A percentile compares a stretch with the other conserved stretches of the same genome.
phyloP scores from a whole-genome alignment of 1,140 invertebrate genomes.

The Dreissena rostriformis region DNA sequence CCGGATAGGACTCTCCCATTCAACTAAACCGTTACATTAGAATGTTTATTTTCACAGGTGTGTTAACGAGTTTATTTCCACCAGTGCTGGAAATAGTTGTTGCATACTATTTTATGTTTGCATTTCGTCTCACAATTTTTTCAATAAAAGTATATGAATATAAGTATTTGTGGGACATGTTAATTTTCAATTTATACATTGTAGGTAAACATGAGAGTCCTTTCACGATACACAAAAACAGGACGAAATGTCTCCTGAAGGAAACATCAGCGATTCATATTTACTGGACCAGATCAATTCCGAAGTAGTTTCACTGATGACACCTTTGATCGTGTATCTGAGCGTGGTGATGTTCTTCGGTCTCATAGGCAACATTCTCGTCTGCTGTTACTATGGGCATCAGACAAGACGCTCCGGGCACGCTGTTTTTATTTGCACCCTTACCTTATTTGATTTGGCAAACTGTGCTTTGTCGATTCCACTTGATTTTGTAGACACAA shows the following conservation, averaged over 20 bases:
- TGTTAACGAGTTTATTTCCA: too few relatives aligned
- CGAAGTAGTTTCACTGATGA: constrained; percentile 39
- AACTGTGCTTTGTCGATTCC: constrained; percentile 63
- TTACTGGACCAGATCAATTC: constrained; percentile 42
- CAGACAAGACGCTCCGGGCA: constrained; percentile 43
- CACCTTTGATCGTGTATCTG: constrained; percentile 58
- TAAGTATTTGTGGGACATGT: too few relatives aligned
- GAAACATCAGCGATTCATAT: background rate
- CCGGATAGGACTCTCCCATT: too few relatives aligned
- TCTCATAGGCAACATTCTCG: constrained; percentile 54
- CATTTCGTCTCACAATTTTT: too few relatives aligned
- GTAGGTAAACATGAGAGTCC: too few relatives aligned
- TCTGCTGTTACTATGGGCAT: constrained; percentile 56
- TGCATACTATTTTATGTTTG: too few relatives aligned
- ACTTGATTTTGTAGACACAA: constrained; percentile 63
- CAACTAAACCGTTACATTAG: too few relatives aligned
- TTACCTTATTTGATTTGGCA: constrained; percentile 65
- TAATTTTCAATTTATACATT: too few relatives aligned
- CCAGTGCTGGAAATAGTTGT: too few relatives aligned
- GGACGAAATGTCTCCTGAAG: background rate
- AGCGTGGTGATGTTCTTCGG: constrained; percentile 57
- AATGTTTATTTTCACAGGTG: too few relatives aligned
- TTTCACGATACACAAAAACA: too few relatives aligned
- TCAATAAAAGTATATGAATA: too few relatives aligned
- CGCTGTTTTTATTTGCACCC: constrained; percentile 61